Evolutionary conservation across 2,797 vertebrate species (phyloP).

Genomic region (Periophthalmus magnuspinnatus): DNA sequence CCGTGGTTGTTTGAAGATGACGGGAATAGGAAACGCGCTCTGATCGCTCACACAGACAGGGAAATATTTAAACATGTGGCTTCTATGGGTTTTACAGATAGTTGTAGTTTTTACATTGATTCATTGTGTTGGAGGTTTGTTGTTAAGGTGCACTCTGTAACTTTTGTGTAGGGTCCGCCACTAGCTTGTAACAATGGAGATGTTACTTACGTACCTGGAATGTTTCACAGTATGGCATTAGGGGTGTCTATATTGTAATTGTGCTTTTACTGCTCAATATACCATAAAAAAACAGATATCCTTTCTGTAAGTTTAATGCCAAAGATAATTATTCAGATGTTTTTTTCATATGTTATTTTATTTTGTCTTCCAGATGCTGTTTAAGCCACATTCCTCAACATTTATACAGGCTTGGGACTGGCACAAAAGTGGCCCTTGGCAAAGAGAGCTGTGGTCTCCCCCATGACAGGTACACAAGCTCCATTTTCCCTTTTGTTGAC

Average conservation of each 20-base stretch:
- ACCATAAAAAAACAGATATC: background rate
- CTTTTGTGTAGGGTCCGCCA: background rate
- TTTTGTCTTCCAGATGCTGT: background rate
- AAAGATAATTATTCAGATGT: too few relatives aligned
- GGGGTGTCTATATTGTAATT: background rate
- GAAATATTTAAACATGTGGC: slow-evolving; percentile 36
- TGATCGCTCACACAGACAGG: slow-evolving; percentile 44
- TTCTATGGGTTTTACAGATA: background rate
- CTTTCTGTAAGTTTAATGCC: too few relatives aligned
- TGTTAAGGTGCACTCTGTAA: background rate
- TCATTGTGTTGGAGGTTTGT: background rate
- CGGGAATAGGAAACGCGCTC: slow-evolving; percentile 54
- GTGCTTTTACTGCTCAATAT: background rate
- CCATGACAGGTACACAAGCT: background rate
- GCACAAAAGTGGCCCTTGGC: background rate
- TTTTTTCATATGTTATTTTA: background rate
- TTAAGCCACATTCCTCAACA: background rate
- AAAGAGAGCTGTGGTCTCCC: background rate
- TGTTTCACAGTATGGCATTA: background rate
- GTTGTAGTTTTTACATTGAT: slow-evolving; percentile 14
- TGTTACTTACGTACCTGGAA: background rate
- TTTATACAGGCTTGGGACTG: background rate
- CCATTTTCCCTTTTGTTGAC: background rate
- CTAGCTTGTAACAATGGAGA: background rate
- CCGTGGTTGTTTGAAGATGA: slow-evolving; percentile 72